A percentile compares a stretch with the other conserved stretches of the same genome.
Evolutionary conservation across 2,888 invertebrate genomes (phyloP).

Genomic region (Drosophila hamatofila): DNA sequence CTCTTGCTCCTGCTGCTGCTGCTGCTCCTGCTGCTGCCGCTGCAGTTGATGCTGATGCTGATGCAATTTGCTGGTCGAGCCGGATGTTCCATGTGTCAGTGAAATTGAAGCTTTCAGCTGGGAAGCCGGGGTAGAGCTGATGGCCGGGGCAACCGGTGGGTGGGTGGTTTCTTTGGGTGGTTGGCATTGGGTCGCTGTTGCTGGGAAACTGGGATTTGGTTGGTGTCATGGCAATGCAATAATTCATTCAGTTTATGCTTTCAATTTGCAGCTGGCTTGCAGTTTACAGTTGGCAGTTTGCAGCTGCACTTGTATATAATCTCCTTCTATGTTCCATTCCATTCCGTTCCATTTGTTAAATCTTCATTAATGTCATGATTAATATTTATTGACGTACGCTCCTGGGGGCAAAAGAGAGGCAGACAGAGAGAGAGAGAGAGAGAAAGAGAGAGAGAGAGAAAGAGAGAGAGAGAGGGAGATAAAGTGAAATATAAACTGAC

Average conservation of each 20-base stretch:
- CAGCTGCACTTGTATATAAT: not conserved
- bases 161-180: not conserved
- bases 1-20: constrained; percentile 37
- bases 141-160: not conserved
- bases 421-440: not conserved
- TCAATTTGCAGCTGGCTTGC: constrained; percentile 36
- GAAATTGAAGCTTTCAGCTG: constrained; percentile 53
- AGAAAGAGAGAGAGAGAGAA: not conserved
- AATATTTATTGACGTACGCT: constrained; percentile 79
- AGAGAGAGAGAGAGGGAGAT: not conserved
- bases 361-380: constrained; percentile 82
- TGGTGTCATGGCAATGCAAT: constrained; percentile 49
- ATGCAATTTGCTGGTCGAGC: constrained; percentile 75
- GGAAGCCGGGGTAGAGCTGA: constrained; percentile 1
- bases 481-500: constrained; percentile 17
- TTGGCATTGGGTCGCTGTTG: not conserved
- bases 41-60: constrained; percentile 30
- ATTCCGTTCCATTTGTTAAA: constrained; percentile 58
- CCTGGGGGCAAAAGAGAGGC: not conserved
- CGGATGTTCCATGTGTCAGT: constrained; percentile 79
- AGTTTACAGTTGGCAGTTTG: constrained; percentile 19
- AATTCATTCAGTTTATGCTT: constrained; percentile 45
- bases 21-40: constrained; percentile 26
- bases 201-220: constrained; percentile 13
- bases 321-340: constrained; percentile 1